phyloP scores from a whole-genome alignment of 2,888 invertebrate genomes.

The Eristalis tenax region DNA sequence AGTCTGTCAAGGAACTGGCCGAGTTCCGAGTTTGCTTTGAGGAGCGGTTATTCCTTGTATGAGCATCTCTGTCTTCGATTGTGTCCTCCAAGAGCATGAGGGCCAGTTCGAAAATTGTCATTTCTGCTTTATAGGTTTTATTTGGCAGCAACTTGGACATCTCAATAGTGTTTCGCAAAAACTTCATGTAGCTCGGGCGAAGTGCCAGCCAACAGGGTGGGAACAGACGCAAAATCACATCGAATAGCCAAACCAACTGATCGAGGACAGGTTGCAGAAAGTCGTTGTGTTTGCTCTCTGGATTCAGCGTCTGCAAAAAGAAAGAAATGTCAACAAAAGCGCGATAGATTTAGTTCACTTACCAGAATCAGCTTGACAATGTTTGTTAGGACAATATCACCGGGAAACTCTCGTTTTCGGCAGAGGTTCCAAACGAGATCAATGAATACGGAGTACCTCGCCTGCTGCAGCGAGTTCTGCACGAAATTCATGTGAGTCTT shows the following conservation, averaged over 20 bases:
- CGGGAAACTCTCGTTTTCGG: slow-evolving; percentile 78
- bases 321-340: neutral
- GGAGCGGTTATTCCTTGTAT: neutral
- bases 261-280: slow-evolving; percentile 72
- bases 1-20: slow-evolving; percentile 1
- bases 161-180: slow-evolving; percentile 74
- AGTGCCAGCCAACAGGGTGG: slow-evolving; percentile 80
- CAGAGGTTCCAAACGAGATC: slow-evolving; percentile 76
- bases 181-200: slow-evolving; percentile 76
- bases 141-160: slow-evolving; percentile 68
- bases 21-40: neutral
- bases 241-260: slow-evolving; percentile 75
- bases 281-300: slow-evolving; percentile 54
- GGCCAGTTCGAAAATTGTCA: slow-evolving; percentile 74
- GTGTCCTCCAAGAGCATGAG: slow-evolving; percentile 75
- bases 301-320: slow-evolving; percentile 73
- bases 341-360: slow-evolving; percentile 19
- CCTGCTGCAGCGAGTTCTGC: slow-evolving; percentile 74
- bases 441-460: slow-evolving; percentile 77
- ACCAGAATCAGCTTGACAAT: slow-evolving; percentile 79
- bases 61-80: slow-evolving; percentile 65
- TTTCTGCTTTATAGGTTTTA: slow-evolving; percentile 63
- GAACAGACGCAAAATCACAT: slow-evolving; percentile 76
- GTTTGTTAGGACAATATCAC: slow-evolving; percentile 76
- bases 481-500: slow-evolving; percentile 74